Evolutionary conservation across 1,140 invertebrate genomes (phyloP).

Genomic region (Littorina saxatilis): DNA sequence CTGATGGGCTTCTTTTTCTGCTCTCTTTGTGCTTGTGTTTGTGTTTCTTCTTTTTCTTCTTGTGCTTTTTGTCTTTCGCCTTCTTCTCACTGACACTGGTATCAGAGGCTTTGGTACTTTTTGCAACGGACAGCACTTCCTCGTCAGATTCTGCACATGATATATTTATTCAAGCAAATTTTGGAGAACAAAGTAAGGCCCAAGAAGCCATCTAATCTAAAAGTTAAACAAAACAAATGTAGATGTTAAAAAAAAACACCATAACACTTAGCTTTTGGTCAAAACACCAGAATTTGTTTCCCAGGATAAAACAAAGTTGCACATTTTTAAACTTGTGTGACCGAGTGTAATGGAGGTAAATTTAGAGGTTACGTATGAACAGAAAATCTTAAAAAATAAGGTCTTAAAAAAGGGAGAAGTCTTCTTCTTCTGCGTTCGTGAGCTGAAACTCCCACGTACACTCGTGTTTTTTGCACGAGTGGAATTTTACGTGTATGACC

Average conservation of each 20-base stretch:
- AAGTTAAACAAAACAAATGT: neutral
- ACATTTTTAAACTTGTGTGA: neutral
- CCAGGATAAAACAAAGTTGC: neutral
- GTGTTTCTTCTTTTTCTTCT: slow-evolving; percentile 30
- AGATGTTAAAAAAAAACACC: neutral
- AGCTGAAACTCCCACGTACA: too few species aligned
- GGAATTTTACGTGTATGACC: too few species aligned
- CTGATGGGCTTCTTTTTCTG: neutral
- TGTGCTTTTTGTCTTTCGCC: slow-evolving; percentile 25
- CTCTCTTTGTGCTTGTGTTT: slow-evolving; percentile 29
- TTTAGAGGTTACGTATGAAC: too few species aligned
- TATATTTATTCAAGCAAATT: too few species aligned
- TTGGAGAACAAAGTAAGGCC: too few species aligned
- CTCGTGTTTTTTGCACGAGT: too few species aligned
- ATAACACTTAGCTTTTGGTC: neutral
- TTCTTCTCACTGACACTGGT: neutral
- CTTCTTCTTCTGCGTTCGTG: too few species aligned
- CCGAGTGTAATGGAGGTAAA: neutral
- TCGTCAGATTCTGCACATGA: slow-evolving; percentile 13
- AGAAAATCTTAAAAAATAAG: too few species aligned
- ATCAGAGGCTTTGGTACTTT: neutral
- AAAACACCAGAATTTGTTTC: neutral
- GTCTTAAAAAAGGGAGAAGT: too few species aligned
- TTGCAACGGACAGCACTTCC: neutral
- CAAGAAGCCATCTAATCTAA: neutral